These are phyloP conservation scores for Orthosia gothica DNA, from an alignment of 2,888 invertebrate species.

Conservation along the genomic window DNA sequence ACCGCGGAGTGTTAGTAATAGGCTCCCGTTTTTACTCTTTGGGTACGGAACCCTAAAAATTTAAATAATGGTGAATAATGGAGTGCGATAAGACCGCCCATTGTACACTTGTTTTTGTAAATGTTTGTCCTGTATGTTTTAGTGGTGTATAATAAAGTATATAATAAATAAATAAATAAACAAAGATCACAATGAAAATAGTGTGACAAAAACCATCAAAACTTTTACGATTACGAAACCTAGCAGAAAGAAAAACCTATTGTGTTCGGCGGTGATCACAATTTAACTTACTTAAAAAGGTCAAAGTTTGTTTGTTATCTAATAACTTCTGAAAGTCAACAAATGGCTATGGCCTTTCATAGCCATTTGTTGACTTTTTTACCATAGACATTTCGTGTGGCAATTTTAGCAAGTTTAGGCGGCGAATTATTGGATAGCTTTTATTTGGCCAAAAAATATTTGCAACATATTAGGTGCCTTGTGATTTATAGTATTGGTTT, in stretches of 20 bases:
- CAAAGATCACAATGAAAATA: neutral
- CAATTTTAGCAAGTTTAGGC: conserved; percentile 8
- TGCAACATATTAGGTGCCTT: neutral
- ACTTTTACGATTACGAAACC: conserved; percentile 26
- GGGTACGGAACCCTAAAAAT: too few relatives aligned
- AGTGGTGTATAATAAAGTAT: too few relatives aligned
- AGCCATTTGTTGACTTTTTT: conserved; percentile 10
- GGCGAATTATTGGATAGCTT: neutral
- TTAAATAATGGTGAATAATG: too few relatives aligned
- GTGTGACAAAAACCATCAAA: conserved; percentile 2
- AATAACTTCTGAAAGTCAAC: conserved; percentile 36
- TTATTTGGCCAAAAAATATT: neutral
- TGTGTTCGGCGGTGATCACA: neutral
- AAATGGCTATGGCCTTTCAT: neutral
- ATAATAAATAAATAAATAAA: too few relatives aligned
- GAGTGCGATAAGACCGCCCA: too few relatives aligned
- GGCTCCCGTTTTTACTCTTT: too few relatives aligned
- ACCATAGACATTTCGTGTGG: conserved; percentile 14
- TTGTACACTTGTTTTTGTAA: too few relatives aligned
- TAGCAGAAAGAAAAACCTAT: neutral
- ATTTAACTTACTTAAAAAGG: neutral
- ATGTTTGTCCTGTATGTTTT: too few relatives aligned
- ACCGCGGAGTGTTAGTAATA: too few relatives aligned
- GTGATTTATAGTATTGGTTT: conserved; percentile 8
- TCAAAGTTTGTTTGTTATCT: conserved; percentile 17